phyloP scores from a whole-genome alignment of 2,113 vertebrate species.

The Leiothrix lutea region DNA sequence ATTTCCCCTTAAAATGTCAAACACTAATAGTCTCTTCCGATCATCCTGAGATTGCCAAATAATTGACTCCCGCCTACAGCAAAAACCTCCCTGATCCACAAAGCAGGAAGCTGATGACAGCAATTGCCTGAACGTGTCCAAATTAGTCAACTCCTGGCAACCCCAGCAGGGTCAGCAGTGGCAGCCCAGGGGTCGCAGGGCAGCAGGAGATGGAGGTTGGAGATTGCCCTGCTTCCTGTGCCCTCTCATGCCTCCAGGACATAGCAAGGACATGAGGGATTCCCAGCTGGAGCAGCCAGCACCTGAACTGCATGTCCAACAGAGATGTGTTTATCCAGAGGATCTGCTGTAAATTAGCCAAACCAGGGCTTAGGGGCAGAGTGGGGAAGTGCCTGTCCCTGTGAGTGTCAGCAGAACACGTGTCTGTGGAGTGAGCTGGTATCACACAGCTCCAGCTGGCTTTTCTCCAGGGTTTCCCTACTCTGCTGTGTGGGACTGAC shows the following conservation, averaged over 20 bases:
- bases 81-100: constrained; percentile 58
- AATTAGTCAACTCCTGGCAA: constrained; percentile 60
- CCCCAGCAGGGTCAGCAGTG: constrained; percentile 58
- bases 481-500: background rate
- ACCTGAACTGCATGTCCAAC: constrained; percentile 35
- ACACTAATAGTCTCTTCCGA: constrained; percentile 58
- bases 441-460: background rate
- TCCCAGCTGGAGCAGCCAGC: constrained; percentile 47
- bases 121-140: constrained; percentile 63
- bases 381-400: constrained; percentile 20
- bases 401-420: background rate
- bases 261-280: background rate
- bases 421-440: background rate
- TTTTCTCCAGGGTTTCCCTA: background rate
- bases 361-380: background rate
- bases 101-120: constrained; percentile 65
- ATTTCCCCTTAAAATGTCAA: constrained; percentile 67
- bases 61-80: constrained; percentile 63
- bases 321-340: constrained; percentile 61
- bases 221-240: constrained; percentile 60
- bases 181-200: constrained; percentile 52
- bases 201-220: constrained; percentile 56
- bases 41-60: constrained; percentile 59
- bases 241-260: constrained; percentile 62
- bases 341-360: constrained; percentile 49